Evolutionary conservation across 2,113 vertebrate species (phyloP).

Genomic region (Tyrannus savana): DNA sequence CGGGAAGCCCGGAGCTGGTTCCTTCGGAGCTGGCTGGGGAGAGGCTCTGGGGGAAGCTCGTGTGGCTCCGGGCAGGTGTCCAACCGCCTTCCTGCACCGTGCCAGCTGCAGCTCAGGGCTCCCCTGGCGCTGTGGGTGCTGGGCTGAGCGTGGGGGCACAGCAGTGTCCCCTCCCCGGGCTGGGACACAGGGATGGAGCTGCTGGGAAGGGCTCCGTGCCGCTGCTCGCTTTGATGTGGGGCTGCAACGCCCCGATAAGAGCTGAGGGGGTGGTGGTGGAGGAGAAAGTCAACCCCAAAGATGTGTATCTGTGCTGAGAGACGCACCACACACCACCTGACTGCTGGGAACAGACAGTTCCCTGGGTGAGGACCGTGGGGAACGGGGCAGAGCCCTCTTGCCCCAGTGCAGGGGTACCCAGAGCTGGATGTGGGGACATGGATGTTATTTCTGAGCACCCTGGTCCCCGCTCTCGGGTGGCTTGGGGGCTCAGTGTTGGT

Average conservation of each 20-base stretch:
- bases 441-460: fast-evolving
- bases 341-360: neutral
- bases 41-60: neutral
- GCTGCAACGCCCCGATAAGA: neutral
- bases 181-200: fast-evolving
- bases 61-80: neutral
- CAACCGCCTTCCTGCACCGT: neutral
- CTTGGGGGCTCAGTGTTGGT: fast-evolving
- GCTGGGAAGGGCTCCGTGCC: neutral
- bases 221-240: neutral
- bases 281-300: neutral
- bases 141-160: neutral
- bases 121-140: neutral
- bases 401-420: neutral
- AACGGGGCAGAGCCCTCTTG: neutral
- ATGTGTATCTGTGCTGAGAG: neutral
- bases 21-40: fast-evolving
- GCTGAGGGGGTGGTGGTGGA: neutral
- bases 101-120: fast-evolving
- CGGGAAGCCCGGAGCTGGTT: neutral
- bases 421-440: fast-evolving
- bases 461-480: fast-evolving
- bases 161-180: fast-evolving
- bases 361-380: fast-evolving
- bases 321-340: fast-evolving